Conservation (phyloP, 1,140 invertebrate genomes). For the Nasonia longicornis region DNA sequence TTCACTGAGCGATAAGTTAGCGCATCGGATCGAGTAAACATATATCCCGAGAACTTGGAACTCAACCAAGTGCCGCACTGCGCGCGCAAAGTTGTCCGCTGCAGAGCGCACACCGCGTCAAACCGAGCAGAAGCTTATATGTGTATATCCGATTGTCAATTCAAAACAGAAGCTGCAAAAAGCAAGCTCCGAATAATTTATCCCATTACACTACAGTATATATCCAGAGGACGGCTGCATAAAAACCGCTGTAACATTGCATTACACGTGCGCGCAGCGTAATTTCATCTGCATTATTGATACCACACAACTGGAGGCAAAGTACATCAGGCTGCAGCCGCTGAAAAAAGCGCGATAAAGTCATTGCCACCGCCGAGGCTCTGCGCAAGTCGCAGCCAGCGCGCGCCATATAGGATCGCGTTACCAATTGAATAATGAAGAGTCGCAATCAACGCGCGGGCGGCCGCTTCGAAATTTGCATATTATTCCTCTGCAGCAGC, state of each 20-base stretch:
- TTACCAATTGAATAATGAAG: slow-evolving; percentile 30
- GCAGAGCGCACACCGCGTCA: no score
- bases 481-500: neutral
- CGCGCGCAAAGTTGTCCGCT: neutral
- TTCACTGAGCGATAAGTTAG: neutral
- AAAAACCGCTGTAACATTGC: no score
- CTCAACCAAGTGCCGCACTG: neutral
- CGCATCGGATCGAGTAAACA: neutral
- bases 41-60: neutral
- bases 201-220: no score
- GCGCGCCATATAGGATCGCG: neutral
- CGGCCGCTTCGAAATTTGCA: neutral
- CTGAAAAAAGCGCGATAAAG: slow-evolving; percentile 6
- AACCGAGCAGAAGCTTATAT: neutral
- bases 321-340: no score
- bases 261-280: no score
- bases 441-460: slow-evolving; percentile 7
- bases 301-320: no score
- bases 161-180: no score
- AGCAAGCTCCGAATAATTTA: no score
- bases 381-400: neutral
- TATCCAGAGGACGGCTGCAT: no score
- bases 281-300: no score
- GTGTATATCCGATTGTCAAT: no score
- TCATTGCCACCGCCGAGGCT: neutral